A percentile compares a stretch with the other conserved stretches of the same genome.
phyloP scores from a whole-genome alignment of 2,113 vertebrate genomes.

The Nerophis lumbriciformis region DNA sequence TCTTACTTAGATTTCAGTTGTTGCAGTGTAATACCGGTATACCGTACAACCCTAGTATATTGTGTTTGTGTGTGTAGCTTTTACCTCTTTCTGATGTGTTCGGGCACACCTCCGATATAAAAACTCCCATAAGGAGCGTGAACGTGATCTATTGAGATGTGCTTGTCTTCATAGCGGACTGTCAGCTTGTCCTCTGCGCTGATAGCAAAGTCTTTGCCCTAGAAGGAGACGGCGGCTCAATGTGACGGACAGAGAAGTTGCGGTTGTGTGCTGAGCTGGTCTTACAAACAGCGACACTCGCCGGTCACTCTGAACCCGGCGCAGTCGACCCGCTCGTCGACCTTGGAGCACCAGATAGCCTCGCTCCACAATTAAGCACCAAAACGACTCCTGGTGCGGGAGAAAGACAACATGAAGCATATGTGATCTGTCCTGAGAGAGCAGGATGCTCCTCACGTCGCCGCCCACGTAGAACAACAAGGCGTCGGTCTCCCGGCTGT shows the following conservation, averaged over 20 bases:
- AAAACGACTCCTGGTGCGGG: constrained; percentile 69
- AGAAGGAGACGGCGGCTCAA: neutral
- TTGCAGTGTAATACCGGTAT: no score
- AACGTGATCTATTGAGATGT: constrained; percentile 17
- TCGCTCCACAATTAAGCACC: constrained; percentile 73
- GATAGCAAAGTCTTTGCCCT: constrained; percentile 25
- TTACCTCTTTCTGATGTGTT: constrained; percentile 73
- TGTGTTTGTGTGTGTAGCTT: neutral
- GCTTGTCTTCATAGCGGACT: neutral
- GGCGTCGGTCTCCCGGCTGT: constrained; percentile 75
- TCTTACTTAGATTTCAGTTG: no score
- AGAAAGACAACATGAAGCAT: neutral
- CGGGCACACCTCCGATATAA: constrained; percentile 82
- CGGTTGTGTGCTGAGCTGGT: neutral
- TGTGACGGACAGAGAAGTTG: neutral
- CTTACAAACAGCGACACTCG: constrained; percentile 56
- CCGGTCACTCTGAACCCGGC: constrained; percentile 24
- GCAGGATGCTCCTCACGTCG: constrained; percentile 54
- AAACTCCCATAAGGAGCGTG: constrained; percentile 63
- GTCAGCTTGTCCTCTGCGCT: neutral
- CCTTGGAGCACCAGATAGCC: constrained; percentile 58
- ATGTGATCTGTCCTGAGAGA: neutral
- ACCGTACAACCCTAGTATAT: no score
- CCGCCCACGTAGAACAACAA: constrained; percentile 79
- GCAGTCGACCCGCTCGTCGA: constrained; percentile 7